Evolutionary conservation across 2,797 vertebrate genomes (phyloP), one percentile per base, ranked within the genome.

Genomic region (Pseudochirops cupreus): DNA sequence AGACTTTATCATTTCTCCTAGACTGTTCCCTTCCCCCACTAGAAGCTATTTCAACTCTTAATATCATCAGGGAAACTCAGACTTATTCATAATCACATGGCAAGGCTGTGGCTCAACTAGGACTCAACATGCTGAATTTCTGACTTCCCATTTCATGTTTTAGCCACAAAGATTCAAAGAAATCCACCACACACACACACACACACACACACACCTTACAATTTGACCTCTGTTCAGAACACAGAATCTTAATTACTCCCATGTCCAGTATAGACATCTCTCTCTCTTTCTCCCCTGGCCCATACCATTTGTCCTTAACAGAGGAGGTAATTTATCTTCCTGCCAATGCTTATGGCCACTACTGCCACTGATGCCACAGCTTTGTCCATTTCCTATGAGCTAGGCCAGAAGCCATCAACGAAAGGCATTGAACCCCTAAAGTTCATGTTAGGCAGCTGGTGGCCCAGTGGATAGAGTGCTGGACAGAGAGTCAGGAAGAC

Each of bases 91-190:
- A 97, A 53, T 97, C 97, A 97, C 94, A 94, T 93, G 98, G 90
- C 55, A 96, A 96, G 55, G 94, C 93, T 94, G 91, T 90, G 97
- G 55, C 54, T 87, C 39, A 11, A 26, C 74, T 87, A 24, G 90
- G 90, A 59, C 93, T 94, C 67, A 97, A 96, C 97, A 94, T 95
- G 93, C 93, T 97, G 90, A 97, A 95, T 50, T 39, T 93, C 92
- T 90, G 82, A 96, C 97, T 98, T 98, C 97, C 97, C 91, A 91
- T 97, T 97, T 98, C 91, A 93, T 59, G 93, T 82, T 91, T 28
- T 96, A 93, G 92, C 94, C 56, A 92, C 91, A 74, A 46, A 96
- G 90, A 57, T 92, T 52, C 95, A 96, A 94, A 90, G 12, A 67
- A 94, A 96, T 62, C 57, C 93, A 96, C 82, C 97, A 97, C 94